Base-by-base conservation (phyloP, 1,140 invertebrate genomes). In the Odontomachus brunneus region DNA sequence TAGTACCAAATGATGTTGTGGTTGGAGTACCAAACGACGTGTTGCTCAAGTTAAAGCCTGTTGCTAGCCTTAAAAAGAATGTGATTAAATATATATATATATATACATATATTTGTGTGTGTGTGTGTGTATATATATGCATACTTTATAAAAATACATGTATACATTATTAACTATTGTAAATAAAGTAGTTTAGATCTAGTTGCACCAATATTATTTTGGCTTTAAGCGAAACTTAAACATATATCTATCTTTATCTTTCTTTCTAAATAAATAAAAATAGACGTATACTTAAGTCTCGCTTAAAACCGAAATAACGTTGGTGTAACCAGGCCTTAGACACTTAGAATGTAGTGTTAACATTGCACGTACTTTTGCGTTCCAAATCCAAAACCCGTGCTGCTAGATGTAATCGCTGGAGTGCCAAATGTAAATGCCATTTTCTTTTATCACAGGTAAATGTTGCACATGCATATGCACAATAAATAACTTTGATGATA, bases 361-460 rank as follows among this genome's bases (percentile, higher is more conserved):
- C n/a, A n/a, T n/a, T n/a, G n/a, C n/a, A 87, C 57, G 87, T 87
- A 92, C 91, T 89, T 90, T 85, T 84, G 90, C 7, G 87, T 57
- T 33, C 85, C 84, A 82, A 93, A 92, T 66, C 90, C 89, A 75
- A 92, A 91, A 76, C 75, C 65, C 14, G 92, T 81, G 19, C 67
- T 89, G 7, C 78, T 84, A 9, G 91, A 72, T n/a, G 89, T 89
- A 19, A 91, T 88, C 3, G 89, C 19, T 24, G 92, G 89, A 60
- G 88, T 87, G 38, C 93, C 92, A 75, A 94, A 93, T 14, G 87
- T 89, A 78, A 92, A 92, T 14, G 86, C 73, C 51, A 76, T 78
- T 66, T 59, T 55, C 19, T 76, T 7, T 1, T 4, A 53, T 4
- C 7, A 15, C 0, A 51, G 14, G 11, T 29, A 57, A 71, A 72